Evolutionary conservation across 2,888 invertebrate species (phyloP).

Genomic region (Leptinotarsa rubiginosa): DNA sequence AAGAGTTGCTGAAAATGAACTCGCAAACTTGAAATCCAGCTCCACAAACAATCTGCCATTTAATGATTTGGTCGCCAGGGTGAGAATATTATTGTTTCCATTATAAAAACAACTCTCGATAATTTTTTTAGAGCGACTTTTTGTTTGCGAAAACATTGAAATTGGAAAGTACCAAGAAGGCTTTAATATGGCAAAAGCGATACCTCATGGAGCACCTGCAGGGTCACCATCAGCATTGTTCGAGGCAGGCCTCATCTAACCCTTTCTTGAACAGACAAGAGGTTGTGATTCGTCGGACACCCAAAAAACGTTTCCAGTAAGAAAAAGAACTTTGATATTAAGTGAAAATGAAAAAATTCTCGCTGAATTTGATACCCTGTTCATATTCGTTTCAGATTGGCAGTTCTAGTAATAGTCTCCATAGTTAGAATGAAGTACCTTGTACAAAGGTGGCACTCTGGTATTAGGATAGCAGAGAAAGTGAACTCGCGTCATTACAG

Average conservation of each 20-base stretch:
- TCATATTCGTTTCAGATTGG: conserved; percentile 65
- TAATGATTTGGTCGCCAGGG: conserved; percentile 60
- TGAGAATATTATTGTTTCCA: conserved; percentile 31
- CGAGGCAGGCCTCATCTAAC: conserved; percentile 46
- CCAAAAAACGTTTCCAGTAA: conserved; percentile 43
- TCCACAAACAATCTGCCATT: conserved; percentile 54
- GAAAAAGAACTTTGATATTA: not conserved
- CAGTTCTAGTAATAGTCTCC: conserved; percentile 71
- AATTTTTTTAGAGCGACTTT: conserved; percentile 69
- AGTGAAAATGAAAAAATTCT: no score
- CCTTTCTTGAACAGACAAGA: conserved; percentile 20
- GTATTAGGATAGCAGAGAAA: conserved; percentile 70
- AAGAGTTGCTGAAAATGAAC: conserved; percentile 66
- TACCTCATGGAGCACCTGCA: conserved; percentile 80
- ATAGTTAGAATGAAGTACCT: conserved; percentile 76
- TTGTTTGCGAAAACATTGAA: conserved; percentile 78
- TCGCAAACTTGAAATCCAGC: conserved; percentile 64
- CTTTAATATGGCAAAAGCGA: conserved; percentile 90
- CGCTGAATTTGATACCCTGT: no score
- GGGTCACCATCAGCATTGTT: conserved; percentile 58
- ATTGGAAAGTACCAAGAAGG: conserved; percentile 87
- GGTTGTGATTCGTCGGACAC: conserved; percentile 21
- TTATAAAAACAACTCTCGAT: not conserved
- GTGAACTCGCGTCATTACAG: conserved; percentile 52
- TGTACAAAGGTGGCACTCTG: conserved; percentile 73